Evolutionary conservation across 2,113 vertebrate genomes (phyloP), one percentile per base, ranked within the genome.

Genomic region (Xenus cinereus): DNA sequence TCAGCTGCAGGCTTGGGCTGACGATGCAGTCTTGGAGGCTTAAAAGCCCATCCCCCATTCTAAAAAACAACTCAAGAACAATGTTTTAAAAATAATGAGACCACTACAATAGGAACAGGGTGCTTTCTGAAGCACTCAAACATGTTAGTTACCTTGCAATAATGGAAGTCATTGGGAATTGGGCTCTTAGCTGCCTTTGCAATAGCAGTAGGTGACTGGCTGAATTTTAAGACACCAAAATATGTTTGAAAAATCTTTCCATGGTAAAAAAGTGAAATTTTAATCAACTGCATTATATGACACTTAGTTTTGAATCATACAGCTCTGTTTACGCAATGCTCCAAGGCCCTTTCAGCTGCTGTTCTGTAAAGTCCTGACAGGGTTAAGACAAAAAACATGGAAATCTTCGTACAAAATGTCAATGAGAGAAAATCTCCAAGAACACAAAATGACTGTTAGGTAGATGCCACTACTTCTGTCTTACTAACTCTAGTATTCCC

Each of bases 141-240:
- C 8, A 4, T 0, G 0, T 56, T 32, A 39, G 8, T 8, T 80
- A 66, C 39, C 35, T 73, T 6, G 0, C 5, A 2, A 33, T 69
- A 68, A 57, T 28, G 14, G 30, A 30, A 80, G 8, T 77, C 84
- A 32, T 7, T 62, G 56, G 50, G 24, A 73, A 71, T 22, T 66
- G 32, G 19, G 53, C 14, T n/a, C 63, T 60, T 39, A 50, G 4
- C 32, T 68, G 13, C 7, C 46, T 82, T 69, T 74, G 12, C 39
- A 67, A 9, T 45, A 67, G 57, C 37, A n/a, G 2, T 57, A 77
- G 16, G 6, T 53, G 32, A 51, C 33, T 62, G 10, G 1, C 3
- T 50, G 22, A 57, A 35, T n/a, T 59, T 90, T 90, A 41, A 67
- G 37, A 39, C 11, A 24, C 2, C 2, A 74, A 84, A 87, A 90